Base-by-base conservation (phyloP, 1,140 invertebrate species). In the Stratiolaelaps scimitus region DNA sequence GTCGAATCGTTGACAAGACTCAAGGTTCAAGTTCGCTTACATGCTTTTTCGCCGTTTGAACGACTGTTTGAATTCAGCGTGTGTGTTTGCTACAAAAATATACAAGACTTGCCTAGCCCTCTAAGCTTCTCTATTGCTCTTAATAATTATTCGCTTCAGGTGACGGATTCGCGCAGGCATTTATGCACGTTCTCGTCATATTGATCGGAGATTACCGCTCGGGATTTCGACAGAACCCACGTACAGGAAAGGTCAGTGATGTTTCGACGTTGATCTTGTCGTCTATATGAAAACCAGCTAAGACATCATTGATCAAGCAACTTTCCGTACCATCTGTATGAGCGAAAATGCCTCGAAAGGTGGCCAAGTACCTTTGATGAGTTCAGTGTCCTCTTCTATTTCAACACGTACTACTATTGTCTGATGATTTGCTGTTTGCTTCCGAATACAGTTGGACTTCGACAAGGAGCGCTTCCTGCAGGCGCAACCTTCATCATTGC, bases 141-240 rank as follows among this genome's bases (percentile, higher is more conserved):
- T n/a, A n/a, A n/a, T n/a, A n/a, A 40, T 40, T 40, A 82, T 46
- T 77, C 80, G 64, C 79, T 86, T 77, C 91, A 30, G 91, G 90
- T 0, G 92, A 96, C 76, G 85, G 87, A 1, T 86, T 96, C 1
- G 88, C 90, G 0, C 82, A 88, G 71, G 87, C 90, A 29, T 96
- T 96, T 77, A 78, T 96, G 26, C 81, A 86, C 67, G 86, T 89
- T 7, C 77, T 95, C 64, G 92, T 95, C 1, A 66, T 67, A 74
- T 78, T 95, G 34, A 95, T 94, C 71, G 91, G 91, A 68, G 89
- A 90, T 64, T 96, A 95, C 74, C 81, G 89, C 69, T 89, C 94
- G 75, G 92, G 89, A 13, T 80, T 95, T 4, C 83, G 83, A 10
- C 70, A 72, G 47, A 66, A 70, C 60, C 66, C 68, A 28, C 43